phyloP scores from a whole-genome alignment of 2,888 invertebrate species.

The Callosobruchus maculatus region DNA sequence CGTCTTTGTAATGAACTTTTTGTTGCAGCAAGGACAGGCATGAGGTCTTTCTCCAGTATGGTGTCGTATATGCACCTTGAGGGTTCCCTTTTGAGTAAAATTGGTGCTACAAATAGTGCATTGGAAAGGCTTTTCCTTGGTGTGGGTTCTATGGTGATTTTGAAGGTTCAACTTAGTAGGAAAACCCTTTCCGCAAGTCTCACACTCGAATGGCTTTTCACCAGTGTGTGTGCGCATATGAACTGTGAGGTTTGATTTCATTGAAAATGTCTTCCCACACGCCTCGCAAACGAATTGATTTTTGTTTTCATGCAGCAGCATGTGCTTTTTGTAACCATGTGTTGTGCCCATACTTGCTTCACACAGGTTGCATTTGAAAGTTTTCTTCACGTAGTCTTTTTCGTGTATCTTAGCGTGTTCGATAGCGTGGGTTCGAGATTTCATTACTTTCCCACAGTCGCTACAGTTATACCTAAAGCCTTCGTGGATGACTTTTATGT shows the following conservation, averaged over 20 bases:
- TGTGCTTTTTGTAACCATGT: conserved; percentile 34
- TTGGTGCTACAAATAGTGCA: conserved; percentile 48
- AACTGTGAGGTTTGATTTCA: conserved; percentile 52
- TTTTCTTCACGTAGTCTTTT: conserved; percentile 25
- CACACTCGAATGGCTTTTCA: conserved; percentile 55
- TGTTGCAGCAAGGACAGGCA: conserved; percentile 42
- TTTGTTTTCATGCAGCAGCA: conserved; percentile 32
- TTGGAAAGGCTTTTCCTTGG: conserved; percentile 46
- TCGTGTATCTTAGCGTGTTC: conserved; percentile 22
- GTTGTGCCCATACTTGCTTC: conserved; percentile 16
- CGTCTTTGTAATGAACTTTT: conserved; percentile 28
- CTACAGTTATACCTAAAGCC: conserved; percentile 27
- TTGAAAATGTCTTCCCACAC: conserved; percentile 53
- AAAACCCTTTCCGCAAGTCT: conserved; percentile 33
- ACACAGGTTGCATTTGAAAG: conserved; percentile 25
- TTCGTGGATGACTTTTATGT: conserved; percentile 30
- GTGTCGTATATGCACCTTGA: conserved; percentile 38
- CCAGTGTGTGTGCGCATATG: conserved; percentile 45
- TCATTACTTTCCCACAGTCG: conserved; percentile 31
- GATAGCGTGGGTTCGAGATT: conserved; percentile 21
- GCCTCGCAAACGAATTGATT: conserved; percentile 39
- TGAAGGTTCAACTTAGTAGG: conserved; percentile 32
- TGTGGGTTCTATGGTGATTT: conserved; percentile 48
- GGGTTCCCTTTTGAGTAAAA: conserved; percentile 52
- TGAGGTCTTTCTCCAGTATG: conserved; percentile 26